Base-by-base conservation (phyloP, 37 sponge, comb jelly and placozoan species). In the Ianthella basta region DNA sequence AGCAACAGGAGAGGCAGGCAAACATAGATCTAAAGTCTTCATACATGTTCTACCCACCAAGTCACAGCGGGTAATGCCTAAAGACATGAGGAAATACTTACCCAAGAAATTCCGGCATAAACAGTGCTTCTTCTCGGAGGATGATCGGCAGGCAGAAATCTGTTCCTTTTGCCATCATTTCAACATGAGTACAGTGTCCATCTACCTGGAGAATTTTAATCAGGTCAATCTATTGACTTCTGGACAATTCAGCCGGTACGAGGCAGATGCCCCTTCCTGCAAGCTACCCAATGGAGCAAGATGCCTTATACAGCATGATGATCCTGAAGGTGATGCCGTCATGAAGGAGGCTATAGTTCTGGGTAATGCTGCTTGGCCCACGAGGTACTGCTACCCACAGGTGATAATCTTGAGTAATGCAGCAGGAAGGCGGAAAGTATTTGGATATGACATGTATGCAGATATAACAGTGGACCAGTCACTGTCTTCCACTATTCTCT, bases 101-200 rank as follows among this genome's bases (percentile, higher is more conserved):
- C 70, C 70, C 4, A 69, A 69, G 70, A 69, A 69, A 69, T 69
- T 69, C 35, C 10, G 25, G 37, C 44, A 75, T 41, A 24, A 75
- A 19, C 15, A 16, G 20, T 75, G 78, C 25, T 18, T 18, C 1
- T 13, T n/a, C 1, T 41, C 40, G 4, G 50, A 40, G 53, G 6
- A n/a, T 21, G 78, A 75, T 44, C n/a, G 54, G 21, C 5, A n/a
- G 3, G n/a, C 16, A 2, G 24, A 32, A 19, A 41, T 41, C 25
- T 75, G 78, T 75, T 24, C 78, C 13, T 75, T 75, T 12, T 75
- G 78, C 78, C 20, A 53, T 44, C n/a, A 32, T 40, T 53, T 50
- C 25, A 41, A 50, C 37, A 53, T 75, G 54, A 36, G 14, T 13
- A 23, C 13, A 13, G 78, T 75, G 15, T 36, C 78, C 25, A 50